phyloP scores from a whole-genome alignment of 2,888 invertebrate genomes.

The Diaperis boleti region DNA sequence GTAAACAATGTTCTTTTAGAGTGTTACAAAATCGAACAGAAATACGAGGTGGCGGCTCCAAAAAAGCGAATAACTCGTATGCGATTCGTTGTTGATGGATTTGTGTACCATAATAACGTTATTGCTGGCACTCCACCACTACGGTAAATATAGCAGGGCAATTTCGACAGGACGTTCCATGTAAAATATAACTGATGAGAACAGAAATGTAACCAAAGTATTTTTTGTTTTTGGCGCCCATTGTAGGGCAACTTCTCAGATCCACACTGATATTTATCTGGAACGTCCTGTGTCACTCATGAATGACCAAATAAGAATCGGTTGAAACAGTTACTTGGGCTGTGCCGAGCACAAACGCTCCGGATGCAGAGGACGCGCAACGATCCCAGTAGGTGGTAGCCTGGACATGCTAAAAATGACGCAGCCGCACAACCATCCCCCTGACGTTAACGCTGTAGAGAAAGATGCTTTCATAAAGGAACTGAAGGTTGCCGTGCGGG shows the following conservation, averaged over 20 bases:
- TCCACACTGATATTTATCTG: no score
- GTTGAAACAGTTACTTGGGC: constrained; percentile 57
- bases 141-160: constrained; percentile 55
- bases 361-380: constrained; percentile 59
- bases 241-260: no score
- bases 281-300: background rate
- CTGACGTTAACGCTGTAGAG: constrained; percentile 57
- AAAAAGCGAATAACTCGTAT: constrained; percentile 53
- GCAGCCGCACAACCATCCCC: constrained; percentile 60
- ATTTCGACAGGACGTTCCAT: background rate
- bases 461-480: constrained; percentile 56
- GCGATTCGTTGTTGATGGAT: constrained; percentile 58
- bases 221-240: no score
- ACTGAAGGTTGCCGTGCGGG: constrained; percentile 53
- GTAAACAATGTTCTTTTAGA: constrained; percentile 38
- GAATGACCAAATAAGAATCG: no score
- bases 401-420: constrained; percentile 55
- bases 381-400: constrained; percentile 55
- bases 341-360: constrained; percentile 59
- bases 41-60: constrained; percentile 25
- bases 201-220: background rate
- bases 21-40: constrained; percentile 36
- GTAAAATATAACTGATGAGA: background rate
- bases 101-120: constrained; percentile 60
- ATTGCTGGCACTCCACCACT: constrained; percentile 57